Base-by-base conservation (phyloP, 64 coral and sea anemone genomes). In the Orbicella faveolata region DNA sequence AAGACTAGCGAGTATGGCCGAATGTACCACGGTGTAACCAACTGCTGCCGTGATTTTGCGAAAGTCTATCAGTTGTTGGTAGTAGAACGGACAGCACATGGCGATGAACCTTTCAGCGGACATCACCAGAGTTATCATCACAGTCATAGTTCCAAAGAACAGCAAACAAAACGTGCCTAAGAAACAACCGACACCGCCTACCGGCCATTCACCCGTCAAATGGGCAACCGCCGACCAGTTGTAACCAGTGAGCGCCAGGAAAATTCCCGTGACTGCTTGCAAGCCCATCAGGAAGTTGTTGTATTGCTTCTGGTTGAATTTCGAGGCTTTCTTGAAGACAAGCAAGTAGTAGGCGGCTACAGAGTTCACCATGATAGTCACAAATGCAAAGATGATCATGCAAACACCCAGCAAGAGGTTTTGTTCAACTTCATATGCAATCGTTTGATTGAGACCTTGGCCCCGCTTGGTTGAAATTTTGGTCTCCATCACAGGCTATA, bases 221-320 rank as follows among this genome's bases (percentile, higher is more conserved):
- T 63, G 44, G 16, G 88, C 88, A 67, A 78, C 61, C 36, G 75
- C 88, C 34, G 88, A 69, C 88, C 88, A 89, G 18, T 61, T 77
- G 44, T 78, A 89, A 1, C 87, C 87, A 17, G 78, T 63, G 41
- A 89, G 16, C 20, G 87, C 54, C 9, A 89, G 34, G 18, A 62
- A 67, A 66, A 79, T 67, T 41, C 87, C 87, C 61, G 62, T 79
- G 23, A 89, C 19, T 20, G 87, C 87, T 30, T 79, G 55, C 33
- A 79, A 2, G 44, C 87, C 87, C 87, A 89, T 89, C 30, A 89
- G 36, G 23, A 89, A 61, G 54, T 89, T 52, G 23, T 89, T 89
- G 59, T 89, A 89, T 26, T 89, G 57, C 3, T 79, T 67, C 14
- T 20, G 54, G 57, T n/a, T 36, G 39, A 79, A 78, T n/a, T 16